Percentiles rank a stretch among this genome's conserved stretches.
phyloP scores from a whole-genome alignment of 2,888 invertebrate species.

The Yponomeuta sedellus region DNA sequence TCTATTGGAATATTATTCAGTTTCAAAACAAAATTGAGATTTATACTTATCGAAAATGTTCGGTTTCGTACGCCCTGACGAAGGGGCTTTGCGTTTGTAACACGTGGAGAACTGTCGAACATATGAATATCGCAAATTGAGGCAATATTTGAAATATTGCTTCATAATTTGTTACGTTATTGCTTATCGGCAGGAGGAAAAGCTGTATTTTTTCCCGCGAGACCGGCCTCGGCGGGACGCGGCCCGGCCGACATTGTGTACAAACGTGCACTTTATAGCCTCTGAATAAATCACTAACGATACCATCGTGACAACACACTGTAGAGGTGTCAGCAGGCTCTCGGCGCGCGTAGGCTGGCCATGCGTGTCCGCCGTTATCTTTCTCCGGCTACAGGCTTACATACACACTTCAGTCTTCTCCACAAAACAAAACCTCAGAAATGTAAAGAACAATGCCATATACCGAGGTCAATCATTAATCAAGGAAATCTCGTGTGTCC shows the following conservation, averaged over 20 bases:
- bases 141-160: background rate
- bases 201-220: background rate
- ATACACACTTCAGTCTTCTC: background rate
- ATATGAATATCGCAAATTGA: background rate
- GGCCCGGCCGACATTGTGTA: background rate
- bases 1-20: background rate
- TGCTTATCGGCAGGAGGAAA: conserved; percentile 1
- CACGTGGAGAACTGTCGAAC: background rate
- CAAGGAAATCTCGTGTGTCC: background rate
- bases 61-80: background rate
- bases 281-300: background rate
- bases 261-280: conserved; percentile 1
- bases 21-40: background rate
- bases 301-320: background rate
- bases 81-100: background rate
- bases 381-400: background rate
- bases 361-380: background rate
- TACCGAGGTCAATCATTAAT: background rate
- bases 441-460: background rate
- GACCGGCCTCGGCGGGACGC: background rate
- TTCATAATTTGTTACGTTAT: background rate
- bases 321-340: background rate
- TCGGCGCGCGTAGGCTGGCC: background rate
- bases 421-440: background rate
- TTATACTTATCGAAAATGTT: background rate